Base-by-base conservation (phyloP, 1,140 invertebrate species). In the Brachionus sp. region DNA sequence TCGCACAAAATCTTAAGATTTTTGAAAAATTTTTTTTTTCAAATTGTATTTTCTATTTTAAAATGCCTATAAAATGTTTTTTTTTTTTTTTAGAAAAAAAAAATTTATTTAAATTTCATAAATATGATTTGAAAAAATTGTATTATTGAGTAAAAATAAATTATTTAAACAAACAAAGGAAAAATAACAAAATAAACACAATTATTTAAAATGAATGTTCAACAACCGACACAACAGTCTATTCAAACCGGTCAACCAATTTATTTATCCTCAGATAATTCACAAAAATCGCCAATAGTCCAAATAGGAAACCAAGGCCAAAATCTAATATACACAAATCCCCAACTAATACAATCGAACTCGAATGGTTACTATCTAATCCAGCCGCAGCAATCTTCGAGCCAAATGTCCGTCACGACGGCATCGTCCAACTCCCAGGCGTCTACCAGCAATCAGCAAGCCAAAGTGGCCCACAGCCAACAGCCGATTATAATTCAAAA, bases 81-180 rank as follows among this genome's bases (percentile, higher is more conserved):
- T n/a, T n/a, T n/a, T n/a, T n/a, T n/a, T n/a, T 46, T 46, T 46
- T n/a, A 46, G 10, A 46, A 46, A 46, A 46, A 46, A 19, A 64
- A 64, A 33, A 33, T 68, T 33, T 35, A 70, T 19, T 39, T 39
- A 70, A 19, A 57, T 57, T 19, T 57, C 50, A 70, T 39, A 70
- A 70, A 70, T 70, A 70, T 70, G 66, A 70, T 70, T 70, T 70
- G 35, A 70, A 70, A 37, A 70, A 70, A 57, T 57, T 57, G 19
- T 57, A 57, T 23, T 23, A 57, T 57, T 57, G 19, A 23, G 19
- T 57, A 19, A 57, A 39, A 19, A 33, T 7, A 37, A 66, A 66
- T 35, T 70, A 70, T 70, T 39, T 37, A n/a, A 57, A 57, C 6
- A 16, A 10, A n/a, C 4, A 70, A 37, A 37, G 1, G 39, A 70